These are phyloP conservation scores for Tinea semifulvella DNA, from an alignment of 2,888 invertebrate genomes.

Conservation along the genomic window DNA sequence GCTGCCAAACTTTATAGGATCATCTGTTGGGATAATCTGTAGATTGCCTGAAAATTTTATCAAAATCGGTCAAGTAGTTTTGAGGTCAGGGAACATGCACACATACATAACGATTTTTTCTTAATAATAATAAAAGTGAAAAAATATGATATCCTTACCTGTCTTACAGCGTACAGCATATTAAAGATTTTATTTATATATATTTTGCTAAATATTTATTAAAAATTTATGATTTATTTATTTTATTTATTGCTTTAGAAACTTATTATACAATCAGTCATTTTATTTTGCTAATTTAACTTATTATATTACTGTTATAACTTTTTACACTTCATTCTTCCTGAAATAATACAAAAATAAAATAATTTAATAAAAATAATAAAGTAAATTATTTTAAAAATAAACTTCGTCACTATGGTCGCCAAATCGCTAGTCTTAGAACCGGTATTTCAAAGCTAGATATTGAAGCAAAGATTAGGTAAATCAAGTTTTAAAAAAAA, in stretches of 20 bases:
- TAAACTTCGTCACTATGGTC: too few species aligned
- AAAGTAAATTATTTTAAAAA: too few species aligned
- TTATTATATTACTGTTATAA: conserved; percentile 2
- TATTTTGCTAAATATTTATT: neutral
- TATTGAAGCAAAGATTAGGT: too few species aligned
- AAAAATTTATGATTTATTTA: neutral
- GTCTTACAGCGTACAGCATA: conserved; percentile 59
- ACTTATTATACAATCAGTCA: conserved; percentile 7
- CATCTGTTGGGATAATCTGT: too few species aligned
- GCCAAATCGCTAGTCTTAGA: too few species aligned
- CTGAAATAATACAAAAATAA: neutral
- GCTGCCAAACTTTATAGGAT: too few species aligned
- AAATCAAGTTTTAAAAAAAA: too few species aligned
- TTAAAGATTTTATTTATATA: conserved; percentile 16
- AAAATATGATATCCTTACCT: conserved; percentile 34
- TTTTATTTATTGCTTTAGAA: neutral
- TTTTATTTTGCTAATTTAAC: neutral
- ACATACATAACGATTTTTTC: too few species aligned
- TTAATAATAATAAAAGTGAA: neutral
- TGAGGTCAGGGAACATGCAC: too few species aligned
- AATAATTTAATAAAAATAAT: neutral
- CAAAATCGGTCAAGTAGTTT: too few species aligned
- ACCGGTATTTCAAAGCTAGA: too few species aligned
- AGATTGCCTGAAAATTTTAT: too few species aligned
- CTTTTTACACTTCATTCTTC: neutral